Conservation (phyloP, 2,797 vertebrate species). For the Crossoptilon crossoptilon region DNA sequence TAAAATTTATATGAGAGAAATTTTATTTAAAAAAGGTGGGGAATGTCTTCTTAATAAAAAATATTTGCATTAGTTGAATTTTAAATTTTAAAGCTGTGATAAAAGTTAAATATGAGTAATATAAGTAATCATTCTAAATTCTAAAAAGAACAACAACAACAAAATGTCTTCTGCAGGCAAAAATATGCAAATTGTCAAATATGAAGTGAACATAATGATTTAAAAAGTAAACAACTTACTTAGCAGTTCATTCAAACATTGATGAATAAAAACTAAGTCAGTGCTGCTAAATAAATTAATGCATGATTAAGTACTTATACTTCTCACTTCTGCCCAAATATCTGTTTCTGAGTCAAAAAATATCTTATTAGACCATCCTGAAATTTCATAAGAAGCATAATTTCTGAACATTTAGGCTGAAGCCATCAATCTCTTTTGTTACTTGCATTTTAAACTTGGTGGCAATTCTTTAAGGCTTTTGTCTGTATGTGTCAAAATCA, state of each 20-base stretch:
- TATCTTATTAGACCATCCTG: neutral
- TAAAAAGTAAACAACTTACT: neutral
- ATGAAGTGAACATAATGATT: neutral
- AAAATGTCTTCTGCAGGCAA: neutral
- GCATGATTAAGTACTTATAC: neutral
- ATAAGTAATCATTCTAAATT: neutral
- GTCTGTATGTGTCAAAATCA: neutral
- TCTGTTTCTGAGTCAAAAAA: neutral
- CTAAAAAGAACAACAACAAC: neutral
- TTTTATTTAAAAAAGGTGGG: neutral
- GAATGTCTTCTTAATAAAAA: neutral
- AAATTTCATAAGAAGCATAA: neutral
- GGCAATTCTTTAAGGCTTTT: neutral
- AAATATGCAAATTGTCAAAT: neutral
- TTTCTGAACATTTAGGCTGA: rapidly evolving
- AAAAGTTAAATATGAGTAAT: neutral
- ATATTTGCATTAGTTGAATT: neutral
- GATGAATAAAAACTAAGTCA: neutral
- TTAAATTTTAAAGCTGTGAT: neutral
- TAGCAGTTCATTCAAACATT: neutral
- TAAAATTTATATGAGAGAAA: neutral
- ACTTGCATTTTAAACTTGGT: neutral
- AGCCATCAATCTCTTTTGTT: neutral
- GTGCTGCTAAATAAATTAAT: neutral
- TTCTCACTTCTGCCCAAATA: neutral